Conservation (phyloP, 1,140 invertebrate genomes). For the Fopius arisanus region DNA sequence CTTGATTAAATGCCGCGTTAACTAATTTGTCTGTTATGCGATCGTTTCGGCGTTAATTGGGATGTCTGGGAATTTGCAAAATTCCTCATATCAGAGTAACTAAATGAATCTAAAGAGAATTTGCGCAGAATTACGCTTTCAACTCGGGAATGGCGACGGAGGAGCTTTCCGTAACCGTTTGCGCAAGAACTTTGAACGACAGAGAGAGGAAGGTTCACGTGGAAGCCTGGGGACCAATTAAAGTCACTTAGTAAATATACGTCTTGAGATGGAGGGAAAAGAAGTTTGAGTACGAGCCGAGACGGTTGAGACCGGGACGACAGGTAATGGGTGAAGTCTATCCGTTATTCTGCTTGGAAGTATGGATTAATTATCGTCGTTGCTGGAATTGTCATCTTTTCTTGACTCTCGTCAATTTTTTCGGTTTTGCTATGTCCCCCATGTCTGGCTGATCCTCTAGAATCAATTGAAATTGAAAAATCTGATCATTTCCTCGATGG, state of each 20-base stretch:
- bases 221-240: constrained; percentile 10
- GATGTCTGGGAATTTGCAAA: too few relatives aligned
- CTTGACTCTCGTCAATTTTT: background rate
- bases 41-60: too few relatives aligned
- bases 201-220: background rate
- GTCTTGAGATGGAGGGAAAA: background rate
- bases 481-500: too few relatives aligned
- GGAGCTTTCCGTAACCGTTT: background rate
- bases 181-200: background rate
- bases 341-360: background rate
- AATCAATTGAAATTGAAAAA: too few relatives aligned
- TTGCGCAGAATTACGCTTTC: background rate
- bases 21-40: too few relatives aligned
- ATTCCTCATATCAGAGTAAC: too few relatives aligned
- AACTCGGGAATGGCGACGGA: background rate
- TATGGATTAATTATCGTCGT: background rate
- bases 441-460: too few relatives aligned
- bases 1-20: too few relatives aligned
- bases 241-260: constrained; percentile 11
- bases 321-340: background rate
- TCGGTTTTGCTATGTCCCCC: too few relatives aligned
- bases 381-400: background rate
- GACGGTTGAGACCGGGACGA: background rate
- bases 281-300: background rate
- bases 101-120: background rate